Percentiles rank a stretch among this genome's conserved stretches.
Conservation (phyloP, 2,113 vertebrate genomes). For the Zeus faber region DNA sequence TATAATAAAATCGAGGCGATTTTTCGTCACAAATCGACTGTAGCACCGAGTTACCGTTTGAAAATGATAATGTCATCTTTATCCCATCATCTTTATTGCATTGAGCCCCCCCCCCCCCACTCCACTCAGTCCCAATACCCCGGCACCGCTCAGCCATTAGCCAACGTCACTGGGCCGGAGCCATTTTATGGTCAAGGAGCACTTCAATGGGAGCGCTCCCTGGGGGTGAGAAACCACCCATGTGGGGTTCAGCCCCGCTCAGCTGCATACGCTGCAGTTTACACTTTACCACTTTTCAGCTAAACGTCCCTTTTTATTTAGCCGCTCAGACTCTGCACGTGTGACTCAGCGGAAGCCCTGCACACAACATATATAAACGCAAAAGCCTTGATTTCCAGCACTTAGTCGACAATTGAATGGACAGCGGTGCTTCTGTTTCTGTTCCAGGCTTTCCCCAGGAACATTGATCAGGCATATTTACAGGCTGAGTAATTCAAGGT, state of each 20-base stretch:
- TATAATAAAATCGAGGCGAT: no score
- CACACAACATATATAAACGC: constrained; percentile 50
- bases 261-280: constrained; percentile 48
- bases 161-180: constrained; percentile 72
- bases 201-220: constrained; percentile 72
- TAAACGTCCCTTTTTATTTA: constrained; percentile 35
- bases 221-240: constrained; percentile 54
- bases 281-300: constrained; percentile 40
- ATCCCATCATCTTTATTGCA: no score
- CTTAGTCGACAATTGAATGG: no score
- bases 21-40: no score
- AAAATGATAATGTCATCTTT: background rate
- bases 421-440: no score
- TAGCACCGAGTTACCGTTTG: no score
- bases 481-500: no score
- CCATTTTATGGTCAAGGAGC: constrained; percentile 79
- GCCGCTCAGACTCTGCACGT: constrained; percentile 71
- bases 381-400: no score
- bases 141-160: constrained; percentile 66
- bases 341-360: constrained; percentile 58
- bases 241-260: constrained; percentile 55
- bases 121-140: constrained; percentile 38
- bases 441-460: no score
- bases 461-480: no score
- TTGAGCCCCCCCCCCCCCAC: no score